These are phyloP conservation scores for Platorchestia sp. DNA, from an alignment of 1,140 invertebrate species.

Conservation along the genomic window DNA sequence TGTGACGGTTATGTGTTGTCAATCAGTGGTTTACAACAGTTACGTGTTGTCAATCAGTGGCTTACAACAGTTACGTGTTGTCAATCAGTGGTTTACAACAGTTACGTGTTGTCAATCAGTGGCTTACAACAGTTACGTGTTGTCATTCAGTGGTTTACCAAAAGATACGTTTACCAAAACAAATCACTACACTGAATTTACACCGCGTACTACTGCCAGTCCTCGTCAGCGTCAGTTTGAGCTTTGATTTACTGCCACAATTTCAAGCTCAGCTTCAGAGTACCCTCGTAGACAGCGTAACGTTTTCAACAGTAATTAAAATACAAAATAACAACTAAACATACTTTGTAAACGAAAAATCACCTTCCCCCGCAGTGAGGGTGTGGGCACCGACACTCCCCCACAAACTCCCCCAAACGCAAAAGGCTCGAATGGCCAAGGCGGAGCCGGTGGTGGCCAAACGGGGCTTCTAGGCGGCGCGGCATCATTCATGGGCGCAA, in stretches of 20 bases:
- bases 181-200: too few species aligned
- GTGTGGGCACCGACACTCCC: constrained; percentile 85
- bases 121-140: too few species aligned
- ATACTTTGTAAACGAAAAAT: constrained; percentile 2
- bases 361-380: constrained; percentile 75
- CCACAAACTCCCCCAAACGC: constrained; percentile 93
- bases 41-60: too few species aligned
- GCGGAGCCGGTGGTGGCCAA: constrained; percentile 77
- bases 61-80: too few species aligned
- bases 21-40: too few species aligned
- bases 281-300: background rate
- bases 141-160: too few species aligned
- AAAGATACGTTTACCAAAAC: too few species aligned
- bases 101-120: too few species aligned
- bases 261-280: too few species aligned
- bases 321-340: background rate
- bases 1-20: too few species aligned
- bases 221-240: background rate
- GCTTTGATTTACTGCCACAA: background rate
- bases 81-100: too few species aligned
- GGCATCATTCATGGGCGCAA: constrained; percentile 71
- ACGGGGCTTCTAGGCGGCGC: constrained; percentile 75
- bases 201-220: too few species aligned
- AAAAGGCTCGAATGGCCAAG: constrained; percentile 74
- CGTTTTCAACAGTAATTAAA: background rate